Conservation (phyloP, 2,113 vertebrate genomes). For the Deroptyus accipitrinus region DNA sequence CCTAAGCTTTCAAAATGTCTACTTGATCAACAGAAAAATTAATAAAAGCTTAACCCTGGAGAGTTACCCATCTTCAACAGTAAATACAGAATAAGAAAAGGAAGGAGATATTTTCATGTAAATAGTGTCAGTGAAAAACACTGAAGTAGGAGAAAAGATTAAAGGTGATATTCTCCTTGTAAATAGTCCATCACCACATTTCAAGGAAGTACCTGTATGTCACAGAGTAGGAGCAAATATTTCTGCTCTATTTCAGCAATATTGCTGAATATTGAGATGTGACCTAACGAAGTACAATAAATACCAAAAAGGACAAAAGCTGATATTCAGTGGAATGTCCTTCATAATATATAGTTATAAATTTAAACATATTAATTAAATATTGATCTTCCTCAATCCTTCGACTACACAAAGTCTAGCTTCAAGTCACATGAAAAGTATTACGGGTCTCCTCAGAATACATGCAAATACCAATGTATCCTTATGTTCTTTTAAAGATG, state of each 20-base stretch:
- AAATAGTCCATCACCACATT: neutral
- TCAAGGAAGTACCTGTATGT: neutral
- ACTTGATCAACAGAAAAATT: neutral
- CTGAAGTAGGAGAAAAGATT: neutral
- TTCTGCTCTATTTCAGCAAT: neutral
- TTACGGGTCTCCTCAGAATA: neutral
- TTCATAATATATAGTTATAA: neutral
- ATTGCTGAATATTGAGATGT: neutral
- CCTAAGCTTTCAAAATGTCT: neutral
- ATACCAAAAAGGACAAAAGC: neutral
- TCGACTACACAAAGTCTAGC: neutral
- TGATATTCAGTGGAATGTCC: neutral
- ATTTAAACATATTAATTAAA: neutral
- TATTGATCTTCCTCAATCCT: neutral
- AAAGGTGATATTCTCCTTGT: neutral
- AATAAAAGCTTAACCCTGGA: neutral
- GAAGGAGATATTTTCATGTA: neutral
- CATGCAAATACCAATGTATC: neutral
- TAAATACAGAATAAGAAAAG: neutral
- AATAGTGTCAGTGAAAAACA: neutral
- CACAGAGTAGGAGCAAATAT: neutral
- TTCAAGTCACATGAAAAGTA: neutral
- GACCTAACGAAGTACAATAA: neutral
- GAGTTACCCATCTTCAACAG: neutral
- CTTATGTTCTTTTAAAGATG: neutral